Base-by-base conservation (phyloP, 2,888 invertebrate genomes). In the Thera britannica region DNA sequence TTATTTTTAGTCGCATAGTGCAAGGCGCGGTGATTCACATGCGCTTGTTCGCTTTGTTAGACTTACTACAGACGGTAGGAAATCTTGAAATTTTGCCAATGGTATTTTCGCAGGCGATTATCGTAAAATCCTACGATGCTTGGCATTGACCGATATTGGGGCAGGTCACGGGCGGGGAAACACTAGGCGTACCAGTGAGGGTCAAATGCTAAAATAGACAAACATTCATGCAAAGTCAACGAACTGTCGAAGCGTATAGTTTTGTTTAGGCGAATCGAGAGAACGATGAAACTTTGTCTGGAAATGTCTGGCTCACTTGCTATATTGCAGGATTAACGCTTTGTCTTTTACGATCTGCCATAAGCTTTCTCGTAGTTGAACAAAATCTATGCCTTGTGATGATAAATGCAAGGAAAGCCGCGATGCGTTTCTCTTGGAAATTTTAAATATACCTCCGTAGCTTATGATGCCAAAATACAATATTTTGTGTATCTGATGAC, bases 11-110 rank as follows among this genome's bases (percentile, higher is more conserved):
- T 58, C 51, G 60, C 63, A 60, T 63, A 70, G 63, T 66, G 63
- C 59, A 61, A 70, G 71, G 71, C 51, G 72, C 70, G 76, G 82
- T 90, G 91, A 91, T 83, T 90, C 90, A 89, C 84, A 71, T 72
- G 70, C 68, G 68, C 69, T 76, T 74, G 73, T 74, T 74, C 81
- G 79, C 79, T 82, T 85, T 85, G 84, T 87, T 85, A 90, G 93
- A 93, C 93, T 78, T 88, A 91, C 93, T 92, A 93, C 92, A 93
- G 93, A 93, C 92, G 84, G 79, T 78, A 83, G 83, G 84, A 83
- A 79, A 83, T 88, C 86, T 93, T 93, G 93, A 92, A 89, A 89
- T 90, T 92, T 89, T 93, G 93, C 93, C 93, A 93, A 92, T 91
- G 85, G 80, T 82, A 80, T 86, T 90, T 90, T 89, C 85, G 89